Evolutionary conservation across 2,113 vertebrate species (phyloP), one percentile per base, ranked within the genome.

Genomic region (Catharus bicknelli): DNA sequence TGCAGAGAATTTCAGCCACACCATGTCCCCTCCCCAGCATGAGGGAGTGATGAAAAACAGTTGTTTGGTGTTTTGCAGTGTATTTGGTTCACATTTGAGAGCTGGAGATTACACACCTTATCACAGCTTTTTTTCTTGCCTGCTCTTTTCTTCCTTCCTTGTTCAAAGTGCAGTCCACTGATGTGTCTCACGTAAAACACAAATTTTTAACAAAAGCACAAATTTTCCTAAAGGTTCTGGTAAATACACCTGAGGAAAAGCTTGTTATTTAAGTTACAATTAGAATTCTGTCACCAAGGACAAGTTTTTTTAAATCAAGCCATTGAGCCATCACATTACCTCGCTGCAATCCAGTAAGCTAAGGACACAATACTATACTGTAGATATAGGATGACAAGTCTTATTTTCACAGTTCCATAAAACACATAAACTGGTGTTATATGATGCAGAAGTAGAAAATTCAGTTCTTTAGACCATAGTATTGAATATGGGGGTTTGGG

Each of bases 1-100:
- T 5, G 2, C 20, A 63, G 27, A 36, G 17, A 11, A 2, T 3
- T 0, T 51, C 0, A 66, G 21, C 8, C 17, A 36, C 0, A 5
- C 8, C 21, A 48, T 32, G 4, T 62, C 16, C 18, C 11, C 70
- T 75, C 55, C 50, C 14, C 53, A 77, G 47, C 13, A 62, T 1
- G 2, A 76, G 9, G 8, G 22, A 82, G 13, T 67, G 36, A 67
- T 43, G 26, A 55, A 58, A 86, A 81, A 0, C 13, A 15, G 10
- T 74, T 76, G 3, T 27, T 61, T 59, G 20, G 23, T 78, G 53
- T 74, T 76, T 83, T 20, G 29, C 7, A 18, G 32, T 29, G 36
- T 1, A 2, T 69, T 57, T 61, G 21, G 13, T 40, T 19, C 27
- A 69, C 15, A 48, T 53, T 76, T 62, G 38, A 88, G 34, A 79